Evolutionary conservation across 2,888 invertebrate genomes (phyloP).

Genomic region (Allacma fusca): DNA sequence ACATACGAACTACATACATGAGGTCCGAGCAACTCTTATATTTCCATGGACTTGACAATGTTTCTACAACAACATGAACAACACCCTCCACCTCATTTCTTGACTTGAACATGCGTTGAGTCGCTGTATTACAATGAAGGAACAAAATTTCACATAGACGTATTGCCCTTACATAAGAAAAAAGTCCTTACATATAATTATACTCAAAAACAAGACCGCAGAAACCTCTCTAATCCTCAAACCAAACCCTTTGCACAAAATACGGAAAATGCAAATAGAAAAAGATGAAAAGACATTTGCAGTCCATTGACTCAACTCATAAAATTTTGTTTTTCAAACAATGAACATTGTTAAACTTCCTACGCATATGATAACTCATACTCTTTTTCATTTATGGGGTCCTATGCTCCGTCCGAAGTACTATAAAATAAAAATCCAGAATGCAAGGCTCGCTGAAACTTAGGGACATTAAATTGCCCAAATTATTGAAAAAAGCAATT

Average conservation of each 20-base stretch:
- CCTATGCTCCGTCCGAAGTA: too few species aligned
- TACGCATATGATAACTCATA: too few species aligned
- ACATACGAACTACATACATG: neutral
- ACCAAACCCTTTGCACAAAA: neutral
- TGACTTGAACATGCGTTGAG: slow-evolving; percentile 3
- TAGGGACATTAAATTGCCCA: neutral
- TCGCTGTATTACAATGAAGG: neutral
- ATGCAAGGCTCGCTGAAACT: too few species aligned
- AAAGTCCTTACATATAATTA: neutral
- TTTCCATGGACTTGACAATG: neutral
- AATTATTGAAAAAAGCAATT: neutral
- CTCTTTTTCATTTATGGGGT: too few species aligned
- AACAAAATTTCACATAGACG: neutral
- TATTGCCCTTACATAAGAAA: neutral
- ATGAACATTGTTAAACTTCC: too few species aligned
- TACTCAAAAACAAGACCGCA: neutral
- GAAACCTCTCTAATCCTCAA: neutral
- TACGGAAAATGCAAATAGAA: slow-evolving; percentile 5
- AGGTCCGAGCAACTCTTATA: neutral
- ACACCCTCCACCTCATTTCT: neutral
- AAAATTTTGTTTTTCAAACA: neutral
- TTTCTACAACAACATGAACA: neutral
- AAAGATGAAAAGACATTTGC: neutral
- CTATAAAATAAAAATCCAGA: too few species aligned
- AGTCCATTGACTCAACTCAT: neutral